Base-by-base conservation (phyloP, 2,888 invertebrate species). In the Macrophya annulata region DNA sequence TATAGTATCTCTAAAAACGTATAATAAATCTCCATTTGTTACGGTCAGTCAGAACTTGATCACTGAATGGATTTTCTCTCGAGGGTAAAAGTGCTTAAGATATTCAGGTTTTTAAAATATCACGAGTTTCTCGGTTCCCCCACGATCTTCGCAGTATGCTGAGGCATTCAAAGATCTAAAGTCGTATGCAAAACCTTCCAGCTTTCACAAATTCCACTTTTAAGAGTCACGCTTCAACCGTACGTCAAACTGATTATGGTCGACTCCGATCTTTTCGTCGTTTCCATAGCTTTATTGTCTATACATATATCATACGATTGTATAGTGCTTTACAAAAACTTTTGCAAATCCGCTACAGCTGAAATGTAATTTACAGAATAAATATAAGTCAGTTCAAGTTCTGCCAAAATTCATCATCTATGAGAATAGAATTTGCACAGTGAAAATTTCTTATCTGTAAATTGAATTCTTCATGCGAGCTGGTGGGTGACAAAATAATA, bases 1-100 rank as follows among this genome's bases (percentile, higher is more conserved):
- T 45, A n/a, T 43, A 25, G 10, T 74, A 15, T n/a, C 17, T 9
- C 21, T 6, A 31, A 31, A 17, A 31, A 76, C 48, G n/a, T n/a
- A 37, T 48, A 51, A 76, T 55, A 31, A 76, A 76, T 76, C 25
- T 51, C 76, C 48, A 76, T 76, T 51, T 76, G 76, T 31, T 76
- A 76, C 51, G 4, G 76, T 43, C 48, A 51, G 12, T 31, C 15
- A 31, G 51, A 17, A 25, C 25, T 51, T 76, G 3, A 31, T 12
- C 48, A 25, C 15, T 17, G 76, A 76, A 76, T 51, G 51, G 37
- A 55, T 76, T 37, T 37, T 31, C 9, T 15, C 51, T 31, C 17
- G 15, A 51, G 25, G 76, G 48, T 55, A 17, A 76, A 15, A 51
- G 76, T 51, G 51, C 76, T 48, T 15, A 17, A 76, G 51, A 55